phyloP scores from a whole-genome alignment of 2,797 vertebrate species.

The Pangasius krempfi region DNA sequence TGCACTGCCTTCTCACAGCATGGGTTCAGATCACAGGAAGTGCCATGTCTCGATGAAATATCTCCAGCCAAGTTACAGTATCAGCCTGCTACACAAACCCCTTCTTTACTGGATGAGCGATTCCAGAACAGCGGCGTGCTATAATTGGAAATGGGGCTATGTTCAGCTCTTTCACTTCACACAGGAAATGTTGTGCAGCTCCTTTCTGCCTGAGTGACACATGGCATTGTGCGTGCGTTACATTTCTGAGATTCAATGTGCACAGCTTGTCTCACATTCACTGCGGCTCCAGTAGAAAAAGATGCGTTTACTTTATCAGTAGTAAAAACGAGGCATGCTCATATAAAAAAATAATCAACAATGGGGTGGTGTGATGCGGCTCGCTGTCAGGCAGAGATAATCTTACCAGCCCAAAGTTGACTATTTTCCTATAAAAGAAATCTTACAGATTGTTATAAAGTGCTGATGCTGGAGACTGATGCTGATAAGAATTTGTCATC shows the following conservation, averaged over 20 bases:
- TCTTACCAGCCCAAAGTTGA: background rate
- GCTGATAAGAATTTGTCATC: no score
- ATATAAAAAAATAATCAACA: background rate
- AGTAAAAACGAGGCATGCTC: background rate
- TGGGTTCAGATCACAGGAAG: conserved; percentile 34
- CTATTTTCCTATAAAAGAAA: background rate
- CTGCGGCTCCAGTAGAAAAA: background rate
- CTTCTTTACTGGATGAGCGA: conserved; percentile 31
- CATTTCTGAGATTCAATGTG: conserved; percentile 12
- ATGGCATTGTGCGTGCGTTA: conserved; percentile 36
- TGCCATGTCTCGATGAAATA: conserved; percentile 12
- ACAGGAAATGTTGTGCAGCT: conserved; percentile 10
- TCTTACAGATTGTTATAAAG: background rate
- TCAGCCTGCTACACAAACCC: conserved; percentile 6
- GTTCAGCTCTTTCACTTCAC: conserved; percentile 20
- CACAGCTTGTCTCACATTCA: background rate
- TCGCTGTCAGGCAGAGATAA: background rate
- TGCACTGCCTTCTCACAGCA: conserved; percentile 6
- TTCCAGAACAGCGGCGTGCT: conserved; percentile 26
- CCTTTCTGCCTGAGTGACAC: conserved; percentile 36
- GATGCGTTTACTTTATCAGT: background rate
- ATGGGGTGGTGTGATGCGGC: background rate
- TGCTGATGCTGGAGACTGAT: background rate
- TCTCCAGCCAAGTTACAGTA: conserved; percentile 28
- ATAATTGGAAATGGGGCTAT: conserved; percentile 42